Conservation (phyloP, 2,888 invertebrate species). For the Ormyrus labotus region DNA sequence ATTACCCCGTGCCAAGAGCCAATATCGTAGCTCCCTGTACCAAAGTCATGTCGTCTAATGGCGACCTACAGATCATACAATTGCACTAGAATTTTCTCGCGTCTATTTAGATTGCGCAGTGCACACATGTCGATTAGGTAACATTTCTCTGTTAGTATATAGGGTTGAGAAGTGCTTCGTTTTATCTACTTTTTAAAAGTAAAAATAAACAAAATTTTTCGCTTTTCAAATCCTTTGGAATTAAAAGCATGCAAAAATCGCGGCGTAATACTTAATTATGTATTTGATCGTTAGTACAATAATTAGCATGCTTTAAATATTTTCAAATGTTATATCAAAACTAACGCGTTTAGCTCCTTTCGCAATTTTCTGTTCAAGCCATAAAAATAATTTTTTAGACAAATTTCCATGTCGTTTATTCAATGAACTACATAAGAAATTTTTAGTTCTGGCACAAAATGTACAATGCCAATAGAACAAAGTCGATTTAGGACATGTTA, state of each 20-base stretch:
- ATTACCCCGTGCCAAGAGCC: conserved; percentile 74
- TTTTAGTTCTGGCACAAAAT: neutral
- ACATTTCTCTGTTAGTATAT: neutral
- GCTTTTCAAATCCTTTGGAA: no score
- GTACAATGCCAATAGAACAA: conserved; percentile 29
- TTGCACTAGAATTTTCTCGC: conserved; percentile 38
- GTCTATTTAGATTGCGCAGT: neutral
- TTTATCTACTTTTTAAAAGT: neutral
- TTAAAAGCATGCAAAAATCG: no score
- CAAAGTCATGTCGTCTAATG: conserved; percentile 71
- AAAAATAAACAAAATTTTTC: no score
- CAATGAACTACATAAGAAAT: conserved; percentile 17
- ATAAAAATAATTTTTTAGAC: conserved; percentile 19
- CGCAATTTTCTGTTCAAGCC: conserved; percentile 3
- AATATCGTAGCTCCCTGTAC: conserved; percentile 73
- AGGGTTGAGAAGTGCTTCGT: neutral
- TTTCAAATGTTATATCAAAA: conserved; percentile 14
- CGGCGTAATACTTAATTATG: no score
- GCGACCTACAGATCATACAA: conserved; percentile 66
- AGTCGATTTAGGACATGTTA: conserved; percentile 13
- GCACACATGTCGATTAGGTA: neutral
- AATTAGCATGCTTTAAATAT: conserved; percentile 11
- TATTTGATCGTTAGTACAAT: neutral
- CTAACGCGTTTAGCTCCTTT: neutral
- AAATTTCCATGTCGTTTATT: neutral